Conservation (phyloP, 53 echinoderm and acorn worm species). For the Antedon mediterranea region DNA sequence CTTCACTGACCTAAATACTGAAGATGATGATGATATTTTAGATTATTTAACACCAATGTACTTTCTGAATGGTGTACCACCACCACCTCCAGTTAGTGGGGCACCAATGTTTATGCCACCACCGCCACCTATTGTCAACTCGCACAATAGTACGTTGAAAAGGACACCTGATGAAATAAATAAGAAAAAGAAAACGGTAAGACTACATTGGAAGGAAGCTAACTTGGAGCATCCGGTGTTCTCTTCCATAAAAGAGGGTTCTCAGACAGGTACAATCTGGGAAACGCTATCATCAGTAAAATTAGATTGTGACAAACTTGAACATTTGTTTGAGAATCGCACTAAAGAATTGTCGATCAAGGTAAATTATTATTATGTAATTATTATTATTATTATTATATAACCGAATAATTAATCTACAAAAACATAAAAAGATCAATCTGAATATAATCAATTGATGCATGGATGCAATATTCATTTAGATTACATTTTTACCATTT, state of each 20-base stretch:
- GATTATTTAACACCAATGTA: slow-evolving; percentile 20
- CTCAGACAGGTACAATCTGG: slow-evolving; percentile 48
- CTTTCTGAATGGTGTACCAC: slow-evolving; percentile 20
- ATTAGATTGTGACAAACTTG: slow-evolving; percentile 76
- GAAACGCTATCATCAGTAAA: slow-evolving; percentile 38
- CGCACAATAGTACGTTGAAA: slow-evolving; percentile 23
- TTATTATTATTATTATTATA: too few species aligned
- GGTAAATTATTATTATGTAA: slow-evolving; percentile 30
- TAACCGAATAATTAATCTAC: too few species aligned
- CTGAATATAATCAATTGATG: too few species aligned
- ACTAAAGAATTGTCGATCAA: slow-evolving; percentile 65
- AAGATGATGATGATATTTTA: slow-evolving; percentile 78
- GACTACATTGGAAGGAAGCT: slow-evolving; percentile 89
- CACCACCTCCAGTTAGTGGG: slow-evolving; percentile 9
- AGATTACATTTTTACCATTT: too few species aligned
- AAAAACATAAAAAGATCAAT: too few species aligned
- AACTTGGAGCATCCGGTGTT: slow-evolving; percentile 21
- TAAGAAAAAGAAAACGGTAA: slow-evolving; percentile 91
- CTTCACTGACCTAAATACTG: slow-evolving; percentile 51
- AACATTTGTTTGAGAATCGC: slow-evolving; percentile 88
- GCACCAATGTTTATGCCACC: slow-evolving; percentile 11
- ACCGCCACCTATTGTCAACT: slow-evolving; percentile 36
- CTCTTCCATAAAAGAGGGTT: neutral
- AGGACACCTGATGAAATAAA: slow-evolving; percentile 23
- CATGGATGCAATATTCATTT: too few species aligned